A percentile compares a stretch with the other conserved stretches of the same genome.
Evolutionary conservation across 2,888 invertebrate species (phyloP).

Genomic region (Morpho achilles): DNA sequence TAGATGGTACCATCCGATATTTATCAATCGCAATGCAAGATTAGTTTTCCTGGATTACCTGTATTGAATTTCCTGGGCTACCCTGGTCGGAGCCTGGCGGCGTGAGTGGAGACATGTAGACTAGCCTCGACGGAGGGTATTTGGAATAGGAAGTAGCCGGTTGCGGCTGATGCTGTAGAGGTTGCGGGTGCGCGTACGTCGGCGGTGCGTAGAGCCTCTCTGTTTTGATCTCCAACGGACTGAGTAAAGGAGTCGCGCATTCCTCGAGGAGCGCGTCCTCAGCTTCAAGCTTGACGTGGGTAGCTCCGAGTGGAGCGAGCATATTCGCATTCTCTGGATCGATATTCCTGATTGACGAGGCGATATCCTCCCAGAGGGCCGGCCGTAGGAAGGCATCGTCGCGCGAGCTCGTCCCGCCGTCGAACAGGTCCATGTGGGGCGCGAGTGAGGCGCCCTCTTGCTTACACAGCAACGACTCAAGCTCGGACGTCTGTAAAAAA

Average conservation of each 20-base stretch:
- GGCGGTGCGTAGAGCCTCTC: constrained; percentile 83
- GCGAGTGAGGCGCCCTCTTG: constrained; percentile 83
- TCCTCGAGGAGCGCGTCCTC: constrained; percentile 80
- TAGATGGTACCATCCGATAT: constrained; percentile 61
- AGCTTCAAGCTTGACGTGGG: constrained; percentile 89
- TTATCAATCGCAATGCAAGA: constrained; percentile 46
- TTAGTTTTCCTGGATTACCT: constrained; percentile 50
- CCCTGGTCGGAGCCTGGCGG: constrained; percentile 94
- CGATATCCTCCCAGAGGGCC: constrained; percentile 82
- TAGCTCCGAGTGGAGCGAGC: constrained; percentile 83
- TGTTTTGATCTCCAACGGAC: constrained; percentile 89
- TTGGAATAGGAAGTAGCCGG: constrained; percentile 61
- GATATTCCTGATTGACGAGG: constrained; percentile 90
- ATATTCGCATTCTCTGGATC: constrained; percentile 94
- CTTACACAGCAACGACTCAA: constrained; percentile 89
- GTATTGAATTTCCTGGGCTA: constrained; percentile 85
- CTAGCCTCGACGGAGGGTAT: constrained; percentile 68
- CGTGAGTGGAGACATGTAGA: constrained; percentile 91
- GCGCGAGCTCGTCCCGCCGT: constrained; percentile 77
- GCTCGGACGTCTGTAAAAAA: constrained; percentile 84
- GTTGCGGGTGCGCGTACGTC: constrained; percentile 54
- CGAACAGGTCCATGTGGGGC: constrained; percentile 79
- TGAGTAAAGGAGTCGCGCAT: constrained; percentile 84
- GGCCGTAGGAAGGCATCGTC: constrained; percentile 94
- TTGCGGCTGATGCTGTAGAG: constrained; percentile 44